Evolutionary conservation across 2,113 vertebrate genomes (phyloP).

Genomic region (Cnemophilus loriae): DNA sequence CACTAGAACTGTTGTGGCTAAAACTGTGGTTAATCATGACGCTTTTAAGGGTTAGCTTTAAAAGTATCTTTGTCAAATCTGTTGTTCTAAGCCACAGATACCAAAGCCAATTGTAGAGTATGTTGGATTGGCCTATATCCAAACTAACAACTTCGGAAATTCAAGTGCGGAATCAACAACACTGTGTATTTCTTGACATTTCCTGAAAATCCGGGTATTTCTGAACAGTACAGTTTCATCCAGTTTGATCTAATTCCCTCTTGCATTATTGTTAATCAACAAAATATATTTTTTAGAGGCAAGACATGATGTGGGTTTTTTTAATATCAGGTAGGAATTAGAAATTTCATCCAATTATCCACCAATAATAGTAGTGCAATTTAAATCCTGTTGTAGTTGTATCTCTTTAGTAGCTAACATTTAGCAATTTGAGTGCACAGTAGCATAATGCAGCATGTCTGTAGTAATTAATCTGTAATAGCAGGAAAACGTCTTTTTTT

Average conservation of each 20-base stretch:
- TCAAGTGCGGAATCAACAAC: neutral
- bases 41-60: neutral
- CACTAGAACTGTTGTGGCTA: neutral
- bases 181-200: neutral
- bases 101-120: neutral
- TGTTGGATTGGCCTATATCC: neutral
- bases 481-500: neutral
- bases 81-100: neutral
- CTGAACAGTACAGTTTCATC: neutral
- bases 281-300: neutral
- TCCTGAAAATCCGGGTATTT: neutral
- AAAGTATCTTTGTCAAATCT: neutral
- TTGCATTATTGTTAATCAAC: neutral
- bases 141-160: neutral
- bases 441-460: neutral
- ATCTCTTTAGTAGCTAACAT: neutral
- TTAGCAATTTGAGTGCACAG: neutral
- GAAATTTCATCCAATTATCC: neutral
- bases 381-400: neutral
- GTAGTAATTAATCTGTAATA: neutral
- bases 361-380: neutral
- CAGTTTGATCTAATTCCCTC: neutral
- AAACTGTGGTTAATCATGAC: neutral
- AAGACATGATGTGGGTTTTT: neutral
- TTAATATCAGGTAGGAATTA: neutral